Evolutionary conservation across 2,888 invertebrate genomes (phyloP).

Genomic region (Antheraea assamensis): DNA sequence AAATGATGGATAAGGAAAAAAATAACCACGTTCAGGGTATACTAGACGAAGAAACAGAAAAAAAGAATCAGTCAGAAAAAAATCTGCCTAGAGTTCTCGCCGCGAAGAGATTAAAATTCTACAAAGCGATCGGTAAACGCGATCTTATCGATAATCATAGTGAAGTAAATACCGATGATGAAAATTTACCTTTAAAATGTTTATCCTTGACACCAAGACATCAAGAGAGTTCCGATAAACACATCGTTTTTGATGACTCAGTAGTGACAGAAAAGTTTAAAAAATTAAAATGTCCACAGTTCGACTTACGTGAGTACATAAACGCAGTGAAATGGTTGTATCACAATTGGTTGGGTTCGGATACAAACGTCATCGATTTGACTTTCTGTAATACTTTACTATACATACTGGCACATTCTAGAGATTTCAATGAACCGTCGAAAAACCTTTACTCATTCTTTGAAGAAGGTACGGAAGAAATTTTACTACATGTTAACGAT

Average conservation of each 20-base stretch:
- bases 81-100: slow-evolving; percentile 11
- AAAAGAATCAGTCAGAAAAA: neutral
- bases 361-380: neutral
- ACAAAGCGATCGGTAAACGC: slow-evolving; percentile 15
- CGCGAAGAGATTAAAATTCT: slow-evolving; percentile 18
- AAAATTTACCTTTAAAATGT: neutral
- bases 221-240: neutral
- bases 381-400: neutral
- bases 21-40: neutral
- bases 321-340: slow-evolving; percentile 15
- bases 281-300: slow-evolving; percentile 9
- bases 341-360: neutral
- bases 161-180: neutral
- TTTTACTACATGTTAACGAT: neutral
- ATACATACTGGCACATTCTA: neutral
- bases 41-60: neutral
- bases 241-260: slow-evolving; percentile 14
- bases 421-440: slow-evolving; percentile 9
- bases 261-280: slow-evolving; percentile 11
- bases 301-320: slow-evolving; percentile 16
- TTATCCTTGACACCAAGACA: neutral
- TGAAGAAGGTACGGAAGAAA: slow-evolving; percentile 4
- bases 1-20: neutral
- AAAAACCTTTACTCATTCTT: slow-evolving; percentile 5
- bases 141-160: neutral